Conservation (phyloP, 2,113 vertebrate species). For the Hirundichthys speculiger region DNA sequence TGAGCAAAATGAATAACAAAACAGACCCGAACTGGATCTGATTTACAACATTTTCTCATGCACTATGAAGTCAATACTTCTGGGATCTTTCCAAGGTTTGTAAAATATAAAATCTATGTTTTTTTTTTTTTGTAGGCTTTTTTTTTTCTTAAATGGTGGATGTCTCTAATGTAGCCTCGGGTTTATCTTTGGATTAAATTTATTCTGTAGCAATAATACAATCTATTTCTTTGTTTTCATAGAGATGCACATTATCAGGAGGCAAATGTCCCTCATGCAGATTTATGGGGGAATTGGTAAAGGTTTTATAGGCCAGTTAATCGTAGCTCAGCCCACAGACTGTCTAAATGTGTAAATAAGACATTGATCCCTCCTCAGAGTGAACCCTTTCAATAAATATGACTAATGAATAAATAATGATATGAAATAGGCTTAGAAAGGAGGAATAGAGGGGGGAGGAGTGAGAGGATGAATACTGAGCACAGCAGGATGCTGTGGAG, state of each 20-base stretch:
- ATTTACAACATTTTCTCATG: too few relatives aligned
- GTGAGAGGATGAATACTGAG: constrained; percentile 22
- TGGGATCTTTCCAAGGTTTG: too few relatives aligned
- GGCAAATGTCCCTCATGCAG: constrained; percentile 42
- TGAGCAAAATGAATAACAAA: too few relatives aligned
- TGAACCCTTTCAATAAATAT: constrained; percentile 73
- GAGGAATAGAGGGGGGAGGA: constrained; percentile 6
- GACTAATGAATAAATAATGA: constrained; percentile 79
- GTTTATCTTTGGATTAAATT: background rate
- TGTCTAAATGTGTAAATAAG: constrained; percentile 79
- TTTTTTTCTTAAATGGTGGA: too few relatives aligned
- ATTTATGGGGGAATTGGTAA: constrained; percentile 63
- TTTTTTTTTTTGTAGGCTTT: too few relatives aligned
- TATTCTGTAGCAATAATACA: constrained; percentile 4
- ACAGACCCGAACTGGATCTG: too few relatives aligned
- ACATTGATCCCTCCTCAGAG: constrained; percentile 70
- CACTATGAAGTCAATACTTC: too few relatives aligned
- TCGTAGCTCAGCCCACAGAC: constrained; percentile 60
- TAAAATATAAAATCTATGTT: too few relatives aligned
- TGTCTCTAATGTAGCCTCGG: background rate
- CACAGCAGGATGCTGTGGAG: background rate
- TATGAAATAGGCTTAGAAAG: constrained; percentile 65
- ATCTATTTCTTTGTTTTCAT: constrained; percentile 29
- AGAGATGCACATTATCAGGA: constrained; percentile 42
- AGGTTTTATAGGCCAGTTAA: constrained; percentile 72